Evolutionary conservation across 2,113 vertebrate species (phyloP).

Genomic region (Stegostoma tigrinum): DNA sequence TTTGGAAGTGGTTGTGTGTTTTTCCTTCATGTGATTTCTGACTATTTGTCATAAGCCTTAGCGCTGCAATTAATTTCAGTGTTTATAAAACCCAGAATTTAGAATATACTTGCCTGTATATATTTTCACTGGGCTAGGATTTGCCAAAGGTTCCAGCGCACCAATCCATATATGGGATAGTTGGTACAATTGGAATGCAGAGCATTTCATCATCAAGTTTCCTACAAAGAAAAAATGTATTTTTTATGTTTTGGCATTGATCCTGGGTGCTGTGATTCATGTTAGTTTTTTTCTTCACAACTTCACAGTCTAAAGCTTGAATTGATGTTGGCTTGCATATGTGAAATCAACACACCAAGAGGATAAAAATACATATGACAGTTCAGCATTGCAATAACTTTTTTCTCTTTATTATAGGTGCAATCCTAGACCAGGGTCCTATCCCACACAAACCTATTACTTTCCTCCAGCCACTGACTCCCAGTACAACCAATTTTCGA

Average conservation of each 20-base stretch:
- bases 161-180: not conserved
- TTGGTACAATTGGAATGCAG: not conserved
- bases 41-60: not conserved
- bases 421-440: slow-evolving; percentile 33
- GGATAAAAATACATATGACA: not conserved
- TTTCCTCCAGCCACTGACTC: slow-evolving; percentile 10
- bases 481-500: not conserved
- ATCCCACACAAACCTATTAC: slow-evolving; percentile 31
- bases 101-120: not conserved
- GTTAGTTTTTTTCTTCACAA: not conserved
- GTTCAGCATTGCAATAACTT: not conserved
- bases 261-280: not conserved
- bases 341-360: not conserved
- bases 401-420: slow-evolving; percentile 27
- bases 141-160: not conserved
- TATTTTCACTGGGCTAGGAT: not conserved
- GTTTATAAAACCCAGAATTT: not conserved
- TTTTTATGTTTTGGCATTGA: not conserved
- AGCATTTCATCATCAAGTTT: not conserved
- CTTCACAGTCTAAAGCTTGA: not conserved
- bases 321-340: not conserved
- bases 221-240: slow-evolving; percentile 12
- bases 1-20: not conserved
- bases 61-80: slow-evolving; percentile 10
- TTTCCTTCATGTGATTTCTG: not conserved